phyloP scores from a whole-genome alignment of 37 sponge, comb jelly and placozoan species.

The Theonella swinhoei region DNA sequence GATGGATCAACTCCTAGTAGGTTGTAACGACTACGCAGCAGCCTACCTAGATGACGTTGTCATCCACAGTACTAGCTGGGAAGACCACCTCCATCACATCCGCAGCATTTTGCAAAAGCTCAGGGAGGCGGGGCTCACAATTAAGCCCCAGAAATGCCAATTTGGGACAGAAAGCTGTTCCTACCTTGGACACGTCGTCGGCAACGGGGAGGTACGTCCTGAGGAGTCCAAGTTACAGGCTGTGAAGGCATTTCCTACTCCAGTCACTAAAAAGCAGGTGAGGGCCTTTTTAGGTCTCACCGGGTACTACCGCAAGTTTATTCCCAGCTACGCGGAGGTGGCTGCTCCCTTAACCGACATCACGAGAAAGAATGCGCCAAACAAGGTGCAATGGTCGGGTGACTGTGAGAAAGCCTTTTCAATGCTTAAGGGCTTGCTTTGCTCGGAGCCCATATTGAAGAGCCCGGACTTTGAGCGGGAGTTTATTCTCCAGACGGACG shows the following conservation, averaged over 20 bases:
- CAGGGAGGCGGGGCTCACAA: constrained; percentile 38
- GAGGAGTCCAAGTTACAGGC: constrained; percentile 24
- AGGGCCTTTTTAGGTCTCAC: too few relatives aligned
- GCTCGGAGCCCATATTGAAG: too few relatives aligned
- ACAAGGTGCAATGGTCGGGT: too few relatives aligned
- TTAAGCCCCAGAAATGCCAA: constrained; percentile 44
- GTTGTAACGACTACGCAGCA: constrained; percentile 16
- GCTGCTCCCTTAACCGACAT: constrained; percentile 43
- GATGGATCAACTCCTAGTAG: constrained; percentile 39
- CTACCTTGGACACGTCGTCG: constrained; percentile 64
- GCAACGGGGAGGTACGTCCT: constrained; percentile 25
- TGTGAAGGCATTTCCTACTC: constrained; percentile 18
- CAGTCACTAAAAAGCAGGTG: constrained; percentile 49
- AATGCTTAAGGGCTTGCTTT: too few relatives aligned
- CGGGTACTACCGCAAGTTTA: constrained; percentile 60
- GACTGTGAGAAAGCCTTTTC: too few relatives aligned
- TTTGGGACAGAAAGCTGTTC: constrained; percentile 20
- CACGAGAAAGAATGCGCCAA: too few relatives aligned
- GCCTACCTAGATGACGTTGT: constrained; percentile 64
- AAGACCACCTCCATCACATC: constrained; percentile 48
- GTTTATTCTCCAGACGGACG: too few relatives aligned
- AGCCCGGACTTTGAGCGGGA: too few relatives aligned
- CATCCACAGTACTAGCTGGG: constrained; percentile 50
- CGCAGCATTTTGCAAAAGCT: constrained; percentile 19
- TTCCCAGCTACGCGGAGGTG: constrained; percentile 38